Evolutionary conservation across 2,888 invertebrate species (phyloP), one percentile per base, ranked within the genome.

Genomic region (Chaitophorus viminalis): DNA sequence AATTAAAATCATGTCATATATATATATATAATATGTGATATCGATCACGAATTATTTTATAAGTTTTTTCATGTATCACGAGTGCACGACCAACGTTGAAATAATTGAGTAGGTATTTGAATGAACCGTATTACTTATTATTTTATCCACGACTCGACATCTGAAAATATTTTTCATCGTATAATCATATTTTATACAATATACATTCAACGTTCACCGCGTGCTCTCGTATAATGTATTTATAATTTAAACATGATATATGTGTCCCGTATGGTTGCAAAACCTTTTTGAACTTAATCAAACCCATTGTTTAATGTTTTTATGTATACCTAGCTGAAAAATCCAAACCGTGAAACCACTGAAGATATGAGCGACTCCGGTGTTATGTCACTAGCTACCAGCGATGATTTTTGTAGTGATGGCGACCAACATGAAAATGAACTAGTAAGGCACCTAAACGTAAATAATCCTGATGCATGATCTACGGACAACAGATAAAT

Each of bases 281-380:
- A 72, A 52, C 54, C 5, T 60, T 33, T 74, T 83, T 21, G 21
- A 25, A 21, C 29, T 60, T 29, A 75, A 29, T 83, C n/a, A 0
- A 39, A 60, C 1, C 60, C 60, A 75, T 83, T 83, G 60, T 75
- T 87, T 68, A 75, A 75, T 83, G 60, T 75, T 87, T 68, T 65
- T 77, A 36, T 76, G 72, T 89, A 79, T 88, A 31, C 84, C n/a
- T n/a, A 89, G 52, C 88, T 90, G 88, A 89, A 89, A 79, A 89
- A 86, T 75, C 88, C 89, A 36, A 89, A 89, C 79, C 89, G 90
- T 39, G 90, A 90, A 70, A 90, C 90, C 4, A 90, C 90, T 83
- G 90, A 90, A 46, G 91, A 91, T 76, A 90, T 90, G 85, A 90
- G 90, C 77, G 91, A 91, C 85, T 91, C 91, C 29, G 91, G 90